These are phyloP conservation scores for Sebastolobus altivelis DNA, from an alignment of 2,797 vertebrate species.

Conservation along the genomic window DNA sequence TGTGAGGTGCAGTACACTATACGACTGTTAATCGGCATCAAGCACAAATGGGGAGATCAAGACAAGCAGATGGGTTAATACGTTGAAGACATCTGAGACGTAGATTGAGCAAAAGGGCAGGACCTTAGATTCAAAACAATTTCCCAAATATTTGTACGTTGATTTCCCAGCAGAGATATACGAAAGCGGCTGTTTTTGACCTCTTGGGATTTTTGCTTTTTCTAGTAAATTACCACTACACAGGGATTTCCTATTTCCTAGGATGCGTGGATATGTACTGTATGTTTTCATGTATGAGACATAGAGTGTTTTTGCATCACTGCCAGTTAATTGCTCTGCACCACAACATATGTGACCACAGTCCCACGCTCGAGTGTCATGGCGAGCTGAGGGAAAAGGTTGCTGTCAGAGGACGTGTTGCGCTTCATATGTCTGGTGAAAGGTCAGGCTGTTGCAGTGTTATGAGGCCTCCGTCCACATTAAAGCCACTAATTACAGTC, in stretches of 20 bases:
- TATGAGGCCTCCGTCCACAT: conserved; percentile 26
- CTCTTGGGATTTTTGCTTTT: conserved; percentile 13
- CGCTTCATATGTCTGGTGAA: conserved; percentile 59
- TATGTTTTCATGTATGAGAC: neutral
- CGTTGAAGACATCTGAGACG: neutral
- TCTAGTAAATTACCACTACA: conserved; percentile 15
- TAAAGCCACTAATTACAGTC: conserved; percentile 62
- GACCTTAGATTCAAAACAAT: neutral
- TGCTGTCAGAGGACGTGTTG: conserved; percentile 50
- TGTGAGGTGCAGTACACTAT: neutral
- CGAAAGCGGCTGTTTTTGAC: neutral
- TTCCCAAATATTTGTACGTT: neutral
- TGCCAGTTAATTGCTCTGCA: conserved; percentile 9
- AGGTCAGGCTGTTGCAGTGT: conserved; percentile 69
- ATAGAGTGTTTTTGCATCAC: neutral
- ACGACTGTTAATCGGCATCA: neutral
- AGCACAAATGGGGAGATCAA: neutral
- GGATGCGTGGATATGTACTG: neutral
- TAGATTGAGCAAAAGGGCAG: neutral
- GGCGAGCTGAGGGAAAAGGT: conserved; percentile 51
- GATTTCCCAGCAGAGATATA: conserved; percentile 12
- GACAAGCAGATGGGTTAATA: conserved; percentile 3
- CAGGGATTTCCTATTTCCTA: conserved; percentile 25
- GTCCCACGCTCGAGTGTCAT: conserved; percentile 7
- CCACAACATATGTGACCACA: conserved; percentile 42